Evolutionary conservation across 2,797 vertebrate species (phyloP).

Genomic region (Coregonus ussuriensis): DNA sequence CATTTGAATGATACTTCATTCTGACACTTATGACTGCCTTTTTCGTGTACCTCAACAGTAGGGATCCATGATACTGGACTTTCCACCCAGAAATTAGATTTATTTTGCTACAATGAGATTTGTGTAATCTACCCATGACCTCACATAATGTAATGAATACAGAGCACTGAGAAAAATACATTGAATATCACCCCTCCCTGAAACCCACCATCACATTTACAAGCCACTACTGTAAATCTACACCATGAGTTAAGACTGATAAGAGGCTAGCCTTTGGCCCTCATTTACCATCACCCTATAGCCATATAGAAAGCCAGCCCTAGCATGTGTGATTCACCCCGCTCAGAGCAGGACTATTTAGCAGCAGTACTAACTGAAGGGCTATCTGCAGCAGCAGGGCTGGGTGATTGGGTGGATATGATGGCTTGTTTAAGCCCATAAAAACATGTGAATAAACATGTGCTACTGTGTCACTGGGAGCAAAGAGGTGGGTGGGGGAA

Average conservation of each 20-base stretch:
- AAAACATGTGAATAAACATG: slow-evolving; percentile 66
- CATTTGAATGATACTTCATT: slow-evolving; percentile 50
- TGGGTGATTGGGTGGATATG: slow-evolving; percentile 33
- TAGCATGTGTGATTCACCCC: background rate
- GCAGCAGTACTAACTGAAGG: slow-evolving; percentile 31
- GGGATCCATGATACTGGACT: slow-evolving; percentile 40
- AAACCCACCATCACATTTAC: slow-evolving; percentile 20
- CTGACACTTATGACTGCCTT: slow-evolving; percentile 55
- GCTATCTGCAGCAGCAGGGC: slow-evolving; percentile 36
- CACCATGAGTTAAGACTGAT: background rate
- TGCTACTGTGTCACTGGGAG: slow-evolving; percentile 49
- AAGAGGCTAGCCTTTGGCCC: background rate
- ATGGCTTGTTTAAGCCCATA: slow-evolving; percentile 66
- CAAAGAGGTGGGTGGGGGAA: slow-evolving; percentile 49
- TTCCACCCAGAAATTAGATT: slow-evolving; percentile 20
- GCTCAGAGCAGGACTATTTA: slow-evolving; percentile 21
- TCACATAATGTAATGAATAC: background rate
- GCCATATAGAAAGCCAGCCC: slow-evolving; percentile 4
- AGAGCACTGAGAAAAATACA: slow-evolving; percentile 23
- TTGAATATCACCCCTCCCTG: slow-evolving; percentile 25
- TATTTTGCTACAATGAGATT: slow-evolving; percentile 54
- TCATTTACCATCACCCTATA: slow-evolving; percentile 10
- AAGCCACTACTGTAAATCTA: slow-evolving; percentile 30
- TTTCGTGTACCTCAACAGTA: background rate
- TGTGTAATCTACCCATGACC: slow-evolving; percentile 61